Conservation (phyloP, 1,140 invertebrate species). For the Lordiphosa clarofinis region DNA sequence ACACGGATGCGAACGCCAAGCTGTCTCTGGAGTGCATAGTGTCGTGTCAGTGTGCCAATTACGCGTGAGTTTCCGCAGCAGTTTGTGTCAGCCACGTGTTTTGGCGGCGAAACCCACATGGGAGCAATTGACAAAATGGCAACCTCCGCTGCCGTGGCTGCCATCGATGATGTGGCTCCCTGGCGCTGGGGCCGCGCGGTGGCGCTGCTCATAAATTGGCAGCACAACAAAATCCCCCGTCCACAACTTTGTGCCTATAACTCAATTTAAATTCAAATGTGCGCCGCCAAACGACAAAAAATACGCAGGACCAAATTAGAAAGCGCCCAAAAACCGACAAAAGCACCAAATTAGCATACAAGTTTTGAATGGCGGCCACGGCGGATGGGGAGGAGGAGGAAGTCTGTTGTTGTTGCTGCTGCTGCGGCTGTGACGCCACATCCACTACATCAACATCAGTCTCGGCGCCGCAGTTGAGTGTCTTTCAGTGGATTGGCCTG, state of each 20-base stretch:
- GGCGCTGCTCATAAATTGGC: slow-evolving; percentile 70
- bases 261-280: slow-evolving; percentile 77
- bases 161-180: slow-evolving; percentile 16
- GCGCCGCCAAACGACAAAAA: slow-evolving; percentile 13
- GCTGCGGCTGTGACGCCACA: slow-evolving; percentile 41
- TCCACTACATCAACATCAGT: slow-evolving; percentile 21
- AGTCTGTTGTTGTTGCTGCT: slow-evolving; percentile 45
- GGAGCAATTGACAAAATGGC: slow-evolving; percentile 77
- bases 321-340: slow-evolving; percentile 21
- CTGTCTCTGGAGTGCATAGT: slow-evolving; percentile 41
- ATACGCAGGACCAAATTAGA: slow-evolving; percentile 28
- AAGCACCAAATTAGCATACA: slow-evolving; percentile 41
- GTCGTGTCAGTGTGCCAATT: slow-evolving; percentile 72
- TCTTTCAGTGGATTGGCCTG: slow-evolving; percentile 84
- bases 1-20: slow-evolving; percentile 27
- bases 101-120: slow-evolving; percentile 66
- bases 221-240: slow-evolving; percentile 42
- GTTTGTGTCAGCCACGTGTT: slow-evolving; percentile 61
- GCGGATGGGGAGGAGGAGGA: slow-evolving; percentile 34
- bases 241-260: slow-evolving; percentile 40
- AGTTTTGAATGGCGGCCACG: slow-evolving; percentile 49
- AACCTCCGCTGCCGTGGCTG: slow-evolving; percentile 27
- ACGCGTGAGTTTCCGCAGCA: slow-evolving; percentile 66
- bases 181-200: slow-evolving; percentile 47
- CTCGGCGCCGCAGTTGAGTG: slow-evolving; percentile 28